Conservation (phyloP, 2,113 vertebrate species). For the Hyperoodon ampullatus region DNA sequence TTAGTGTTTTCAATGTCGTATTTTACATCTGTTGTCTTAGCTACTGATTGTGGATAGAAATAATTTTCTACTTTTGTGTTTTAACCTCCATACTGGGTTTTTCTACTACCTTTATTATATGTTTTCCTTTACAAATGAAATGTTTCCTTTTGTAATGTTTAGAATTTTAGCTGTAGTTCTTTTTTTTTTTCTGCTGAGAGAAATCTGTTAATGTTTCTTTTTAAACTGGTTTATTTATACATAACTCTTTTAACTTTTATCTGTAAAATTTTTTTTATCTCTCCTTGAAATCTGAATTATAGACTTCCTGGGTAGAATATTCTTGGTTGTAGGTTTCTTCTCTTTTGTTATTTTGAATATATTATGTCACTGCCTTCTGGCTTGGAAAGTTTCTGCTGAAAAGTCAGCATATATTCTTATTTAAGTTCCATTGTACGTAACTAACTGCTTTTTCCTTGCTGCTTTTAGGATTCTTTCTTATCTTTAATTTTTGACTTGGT, state of each 20-base stretch:
- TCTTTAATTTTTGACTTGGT: not conserved
- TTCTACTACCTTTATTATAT: not conserved
- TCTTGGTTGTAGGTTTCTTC: not conserved
- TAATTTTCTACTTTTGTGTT: not conserved
- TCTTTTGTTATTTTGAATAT: not conserved
- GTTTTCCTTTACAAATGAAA: not conserved
- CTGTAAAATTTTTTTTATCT: not conserved
- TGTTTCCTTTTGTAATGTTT: not conserved
- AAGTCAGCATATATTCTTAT: not conserved
- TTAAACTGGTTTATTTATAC: not conserved
- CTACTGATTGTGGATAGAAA: not conserved
- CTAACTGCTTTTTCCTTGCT: not conserved
- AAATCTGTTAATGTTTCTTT: not conserved
- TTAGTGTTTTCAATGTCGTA: not conserved
- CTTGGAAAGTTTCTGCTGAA: not conserved
- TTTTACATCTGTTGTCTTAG: not conserved
- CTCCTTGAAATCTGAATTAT: not conserved
- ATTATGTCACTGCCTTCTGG: not conserved
- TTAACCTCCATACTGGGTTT: not conserved
- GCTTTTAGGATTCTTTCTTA: not conserved
- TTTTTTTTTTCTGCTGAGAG: not conserved
- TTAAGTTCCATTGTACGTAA: not conserved
- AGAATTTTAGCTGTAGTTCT: not conserved
- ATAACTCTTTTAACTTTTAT: not conserved
- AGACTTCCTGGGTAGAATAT: not conserved